These are phyloP conservation scores for Cotesia chilonis DNA, from an alignment of 1,140 invertebrate genomes.

Conservation along the genomic window DNA sequence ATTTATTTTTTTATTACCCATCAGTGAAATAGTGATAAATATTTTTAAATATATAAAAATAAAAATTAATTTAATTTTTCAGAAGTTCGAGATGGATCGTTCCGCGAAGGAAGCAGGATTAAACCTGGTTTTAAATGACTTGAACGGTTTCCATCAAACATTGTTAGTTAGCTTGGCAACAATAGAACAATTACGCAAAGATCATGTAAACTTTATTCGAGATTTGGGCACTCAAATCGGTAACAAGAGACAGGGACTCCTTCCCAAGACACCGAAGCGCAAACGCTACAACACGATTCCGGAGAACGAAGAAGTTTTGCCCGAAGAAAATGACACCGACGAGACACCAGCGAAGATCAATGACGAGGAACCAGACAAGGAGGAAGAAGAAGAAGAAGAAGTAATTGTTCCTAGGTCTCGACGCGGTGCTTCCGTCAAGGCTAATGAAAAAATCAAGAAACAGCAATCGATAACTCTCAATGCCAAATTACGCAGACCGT, in stretches of 20 bases:
- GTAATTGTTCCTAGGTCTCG: slow-evolving; percentile 31
- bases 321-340: not conserved
- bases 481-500: slow-evolving; percentile 44
- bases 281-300: slow-evolving; percentile 53
- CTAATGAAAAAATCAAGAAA: slow-evolving; percentile 50
- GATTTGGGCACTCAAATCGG: slow-evolving; percentile 45
- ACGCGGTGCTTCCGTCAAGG: slow-evolving; percentile 51
- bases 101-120: not conserved
- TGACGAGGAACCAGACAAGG: not conserved
- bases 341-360: not conserved
- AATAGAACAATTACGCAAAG: not conserved
- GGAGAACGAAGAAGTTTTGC: slow-evolving; percentile 47
- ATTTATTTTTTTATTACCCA: no score
- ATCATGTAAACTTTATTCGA: slow-evolving; percentile 10
- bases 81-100: no score
- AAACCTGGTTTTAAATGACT: not conserved
- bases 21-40: no score
- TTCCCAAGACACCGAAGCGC: slow-evolving; percentile 58
- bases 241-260: slow-evolving; percentile 43
- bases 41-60: no score
- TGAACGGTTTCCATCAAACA: not conserved
- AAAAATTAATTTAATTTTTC: no score
- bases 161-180: not conserved
- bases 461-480: slow-evolving; percentile 44
- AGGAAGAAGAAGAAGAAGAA: slow-evolving; percentile 15